Evolutionary conservation across 92 coral and sea anemone species (phyloP), one percentile per base, ranked within the genome.

Genomic region (Anthopleura xanthogrammica): DNA sequence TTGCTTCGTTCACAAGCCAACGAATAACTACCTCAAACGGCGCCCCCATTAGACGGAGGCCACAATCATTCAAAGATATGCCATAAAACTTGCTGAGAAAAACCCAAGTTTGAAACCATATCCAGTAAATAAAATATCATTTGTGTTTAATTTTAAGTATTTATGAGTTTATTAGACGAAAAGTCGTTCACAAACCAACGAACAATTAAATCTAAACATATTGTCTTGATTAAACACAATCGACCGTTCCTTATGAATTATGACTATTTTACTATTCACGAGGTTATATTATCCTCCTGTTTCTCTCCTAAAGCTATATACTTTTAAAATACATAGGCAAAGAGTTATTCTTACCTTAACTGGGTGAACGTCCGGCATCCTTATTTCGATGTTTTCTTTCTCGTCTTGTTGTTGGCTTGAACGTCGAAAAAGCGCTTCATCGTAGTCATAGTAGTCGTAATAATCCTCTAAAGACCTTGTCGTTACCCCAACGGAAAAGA

Each of bases 311-410:
- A 36, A 24, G 42, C 6, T 22, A 9, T 36, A 29, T 13, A 68
- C 42, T 22, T 39, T 29, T 40, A 19, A 42, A 42, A 9, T n/a
- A 16, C 55, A 41, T 7, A 12, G 20, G 16, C 13, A 50, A 24
- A 17, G 57, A 41, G 13, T 2, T 24, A 73, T 50, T 7, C 86
- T 83, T 73, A 93, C 97, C 90, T 88, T 90, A 11, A 46, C 80
- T 22, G 97, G 97, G 64, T 89, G 92, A 66, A 93, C 90, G 41
- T 87, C 71, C 12, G 97, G 97, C 97, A 93, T 93, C 20, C 40
- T 54, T 2, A 93, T 78, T 6, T 76, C 58, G 54, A 73, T 58
- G 19, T 48, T 22, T 20, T 57, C 7, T 50, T 60, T 39, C 39
- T 74, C 66, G 42, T 87, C 52, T 41, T 73, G 71, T 60, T 64